Conservation (phyloP, 2,113 vertebrate species). For the Epinephelus fuscoguttatus region DNA sequence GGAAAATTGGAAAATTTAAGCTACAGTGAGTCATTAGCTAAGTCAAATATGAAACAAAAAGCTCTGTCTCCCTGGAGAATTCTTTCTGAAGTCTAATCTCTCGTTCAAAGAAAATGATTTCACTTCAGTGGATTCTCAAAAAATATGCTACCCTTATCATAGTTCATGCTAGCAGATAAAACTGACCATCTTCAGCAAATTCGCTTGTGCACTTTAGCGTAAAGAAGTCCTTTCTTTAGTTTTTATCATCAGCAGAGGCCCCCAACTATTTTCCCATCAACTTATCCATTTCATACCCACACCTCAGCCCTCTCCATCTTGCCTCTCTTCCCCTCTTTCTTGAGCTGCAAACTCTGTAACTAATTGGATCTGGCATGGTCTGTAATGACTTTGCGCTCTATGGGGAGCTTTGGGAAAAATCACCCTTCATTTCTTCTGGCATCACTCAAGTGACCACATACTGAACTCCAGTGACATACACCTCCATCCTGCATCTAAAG, state of each 20-base stretch:
- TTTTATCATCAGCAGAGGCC: slow-evolving; percentile 50
- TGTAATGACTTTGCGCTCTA: slow-evolving; percentile 81
- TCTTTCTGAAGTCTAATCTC: slow-evolving; percentile 78
- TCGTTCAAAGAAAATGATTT: slow-evolving; percentile 79
- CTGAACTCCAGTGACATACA: slow-evolving; percentile 63
- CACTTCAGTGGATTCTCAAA: slow-evolving; percentile 75
- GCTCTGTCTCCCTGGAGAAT: slow-evolving; percentile 70
- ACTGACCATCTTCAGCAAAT: slow-evolving; percentile 74
- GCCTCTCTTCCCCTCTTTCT: slow-evolving; percentile 57
- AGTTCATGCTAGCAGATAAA: slow-evolving; percentile 66
- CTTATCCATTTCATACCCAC: slow-evolving; percentile 64
- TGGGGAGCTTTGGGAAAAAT: slow-evolving; percentile 77
- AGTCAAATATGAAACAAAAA: slow-evolving; percentile 85
- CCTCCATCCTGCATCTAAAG: slow-evolving; percentile 39
- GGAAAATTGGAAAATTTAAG: slow-evolving; percentile 85
- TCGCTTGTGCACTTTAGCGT: slow-evolving; percentile 58
- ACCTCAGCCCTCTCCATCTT: slow-evolving; percentile 52
- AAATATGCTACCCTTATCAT: slow-evolving; percentile 75
- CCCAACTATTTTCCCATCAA: slow-evolving; percentile 60
- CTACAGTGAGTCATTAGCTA: slow-evolving; percentile 84
- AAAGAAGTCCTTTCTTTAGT: slow-evolving; percentile 52
- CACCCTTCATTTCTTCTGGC: slow-evolving; percentile 77
- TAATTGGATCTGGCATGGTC: slow-evolving; percentile 82
- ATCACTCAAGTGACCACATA: slow-evolving; percentile 80
- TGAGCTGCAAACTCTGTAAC: slow-evolving; percentile 77